A percentile compares a stretch with the other conserved stretches of the same genome.
These are phyloP conservation scores for Boleophthalmus pectinirostris DNA, from an alignment of 2,113 vertebrate species.

Conservation along the genomic window DNA sequence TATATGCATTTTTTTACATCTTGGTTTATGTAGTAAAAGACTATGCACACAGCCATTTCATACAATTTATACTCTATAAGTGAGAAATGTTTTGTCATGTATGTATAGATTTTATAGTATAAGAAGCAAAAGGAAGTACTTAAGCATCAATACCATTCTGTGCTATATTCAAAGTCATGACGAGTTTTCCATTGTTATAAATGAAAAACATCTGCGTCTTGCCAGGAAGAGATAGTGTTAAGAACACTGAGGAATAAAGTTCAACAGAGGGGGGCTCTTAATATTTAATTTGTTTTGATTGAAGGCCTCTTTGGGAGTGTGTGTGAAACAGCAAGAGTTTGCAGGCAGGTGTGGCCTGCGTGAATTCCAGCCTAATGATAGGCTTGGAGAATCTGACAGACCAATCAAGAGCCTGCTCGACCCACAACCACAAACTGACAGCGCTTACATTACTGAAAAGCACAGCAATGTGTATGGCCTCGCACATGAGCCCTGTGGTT, in stretches of 20 bases:
- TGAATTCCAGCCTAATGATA: constrained; percentile 73
- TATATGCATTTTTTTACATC: not conserved
- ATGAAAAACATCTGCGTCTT: not conserved
- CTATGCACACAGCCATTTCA: constrained; percentile 18
- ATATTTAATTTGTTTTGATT: constrained; percentile 35
- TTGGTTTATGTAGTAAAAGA: not conserved
- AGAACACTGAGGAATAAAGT: not conserved
- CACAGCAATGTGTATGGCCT: constrained; percentile 14
- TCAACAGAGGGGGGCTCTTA: not conserved
- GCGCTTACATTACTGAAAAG: constrained; percentile 60
- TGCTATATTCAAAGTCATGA: too few relatives aligned
- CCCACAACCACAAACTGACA: constrained; percentile 65
- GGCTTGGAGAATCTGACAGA: constrained; percentile 65
- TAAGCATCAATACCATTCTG: too few relatives aligned
- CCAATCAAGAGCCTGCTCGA: constrained; percentile 64
- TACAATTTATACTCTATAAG: not conserved
- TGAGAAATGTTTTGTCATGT: not conserved
- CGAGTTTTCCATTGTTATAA: not conserved
- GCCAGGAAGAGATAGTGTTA: not conserved
- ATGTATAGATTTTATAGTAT: not conserved
- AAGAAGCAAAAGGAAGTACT: not conserved
- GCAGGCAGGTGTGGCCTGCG: constrained; percentile 67
- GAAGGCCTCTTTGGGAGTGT: constrained; percentile 29
- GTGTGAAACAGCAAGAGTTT: constrained; percentile 26
- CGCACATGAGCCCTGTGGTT: constrained; percentile 26